phyloP scores from a whole-genome alignment of 2,888 invertebrate genomes.

The Bugulina stolonifera region DNA sequence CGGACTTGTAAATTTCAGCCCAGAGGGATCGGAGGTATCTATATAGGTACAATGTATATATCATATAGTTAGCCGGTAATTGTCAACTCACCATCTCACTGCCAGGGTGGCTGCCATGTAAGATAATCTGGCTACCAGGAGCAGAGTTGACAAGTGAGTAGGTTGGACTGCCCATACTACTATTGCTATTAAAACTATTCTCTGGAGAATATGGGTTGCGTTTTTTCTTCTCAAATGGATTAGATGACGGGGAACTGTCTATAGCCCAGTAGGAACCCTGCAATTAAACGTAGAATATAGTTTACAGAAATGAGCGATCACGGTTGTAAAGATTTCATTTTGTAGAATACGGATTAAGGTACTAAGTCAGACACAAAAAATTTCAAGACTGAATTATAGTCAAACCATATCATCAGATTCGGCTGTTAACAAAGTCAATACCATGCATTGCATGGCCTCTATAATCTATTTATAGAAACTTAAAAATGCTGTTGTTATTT shows the following conservation, averaged over 20 bases:
- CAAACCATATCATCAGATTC: too few relatives aligned
- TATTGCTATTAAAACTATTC: conserved; percentile 30
- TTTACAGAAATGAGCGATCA: too few relatives aligned
- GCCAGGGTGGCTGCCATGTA: conserved; percentile 7
- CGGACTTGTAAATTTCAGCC: too few relatives aligned
- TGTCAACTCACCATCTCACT: conserved; percentile 20
- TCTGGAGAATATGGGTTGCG: conserved; percentile 41
- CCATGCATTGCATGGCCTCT: too few relatives aligned
- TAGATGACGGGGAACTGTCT: conserved; percentile 51
- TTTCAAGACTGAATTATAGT: too few relatives aligned
- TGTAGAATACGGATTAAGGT: too few relatives aligned
- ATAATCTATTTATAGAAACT: too few relatives aligned
- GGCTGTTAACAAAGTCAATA: too few relatives aligned
- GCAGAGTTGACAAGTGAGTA: conserved; percentile 7
- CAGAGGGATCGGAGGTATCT: too few relatives aligned
- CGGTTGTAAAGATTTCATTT: too few relatives aligned
- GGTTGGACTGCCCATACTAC: conserved; percentile 26
- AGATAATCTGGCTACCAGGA: conserved; percentile 1
- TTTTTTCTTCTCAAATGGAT: conserved; percentile 29
- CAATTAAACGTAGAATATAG: conserved; percentile 29
- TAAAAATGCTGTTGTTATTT: too few relatives aligned
- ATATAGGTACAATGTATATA: background rate
- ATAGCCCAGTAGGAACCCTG: conserved; percentile 57
- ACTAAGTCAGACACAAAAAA: too few relatives aligned
- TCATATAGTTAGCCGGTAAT: background rate